A percentile compares a stretch with the other conserved stretches of the same genome.
Conservation (phyloP, 2,797 vertebrate genomes). For the Lagodon rhomboides region DNA sequence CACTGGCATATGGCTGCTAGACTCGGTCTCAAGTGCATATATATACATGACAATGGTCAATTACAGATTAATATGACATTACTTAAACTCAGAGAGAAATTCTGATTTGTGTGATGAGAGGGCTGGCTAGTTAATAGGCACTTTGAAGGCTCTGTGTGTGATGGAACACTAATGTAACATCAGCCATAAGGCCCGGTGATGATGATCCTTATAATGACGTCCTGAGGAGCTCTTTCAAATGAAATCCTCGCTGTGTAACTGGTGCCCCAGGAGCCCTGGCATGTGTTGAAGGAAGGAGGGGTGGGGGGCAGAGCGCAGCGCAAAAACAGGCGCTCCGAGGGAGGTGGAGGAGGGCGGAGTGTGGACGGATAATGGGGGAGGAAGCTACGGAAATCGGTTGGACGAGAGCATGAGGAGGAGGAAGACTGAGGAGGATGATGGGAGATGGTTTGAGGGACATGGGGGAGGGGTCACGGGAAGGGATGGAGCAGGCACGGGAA, state of each 20-base stretch:
- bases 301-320: slow-evolving; percentile 45
- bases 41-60: slow-evolving; percentile 23
- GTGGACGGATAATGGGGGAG: slow-evolving; percentile 24
- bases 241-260: slow-evolving; percentile 65
- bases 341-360: slow-evolving; percentile 39
- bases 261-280: slow-evolving; percentile 78
- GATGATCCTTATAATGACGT: slow-evolving; percentile 75
- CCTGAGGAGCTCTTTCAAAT: slow-evolving; percentile 71
- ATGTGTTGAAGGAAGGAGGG: slow-evolving; percentile 69
- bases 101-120: slow-evolving; percentile 47
- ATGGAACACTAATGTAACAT: slow-evolving; percentile 72
- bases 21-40: not conserved
- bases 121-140: slow-evolving; percentile 37
- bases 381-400: slow-evolving; percentile 9
- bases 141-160: slow-evolving; percentile 55
- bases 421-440: slow-evolving; percentile 31
- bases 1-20: slow-evolving; percentile 9
- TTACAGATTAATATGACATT: slow-evolving; percentile 40
- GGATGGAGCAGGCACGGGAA: slow-evolving; percentile 24
- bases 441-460: slow-evolving; percentile 47
- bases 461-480: slow-evolving; percentile 25
- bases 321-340: slow-evolving; percentile 54
- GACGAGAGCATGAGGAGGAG: slow-evolving; percentile 19
- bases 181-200: slow-evolving; percentile 57
- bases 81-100: slow-evolving; percentile 22